A percentile compares a stretch with the other conserved stretches of the same genome.
phyloP scores from a whole-genome alignment of 2,113 vertebrate genomes.

The Todiramphus chloris region DNA sequence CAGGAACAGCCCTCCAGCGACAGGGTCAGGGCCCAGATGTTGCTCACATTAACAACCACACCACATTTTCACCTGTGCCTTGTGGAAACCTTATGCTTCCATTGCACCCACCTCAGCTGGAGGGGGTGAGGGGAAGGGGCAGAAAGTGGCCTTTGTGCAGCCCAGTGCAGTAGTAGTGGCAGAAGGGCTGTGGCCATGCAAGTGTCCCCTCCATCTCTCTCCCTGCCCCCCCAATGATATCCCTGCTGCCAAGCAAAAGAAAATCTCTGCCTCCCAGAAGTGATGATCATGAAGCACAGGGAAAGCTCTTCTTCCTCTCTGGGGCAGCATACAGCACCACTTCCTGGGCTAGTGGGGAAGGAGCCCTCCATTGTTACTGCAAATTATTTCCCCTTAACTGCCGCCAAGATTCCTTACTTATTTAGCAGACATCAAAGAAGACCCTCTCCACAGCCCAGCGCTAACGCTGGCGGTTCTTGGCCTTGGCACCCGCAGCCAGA shows the following conservation, averaged over 20 bases:
- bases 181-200: accelerated
- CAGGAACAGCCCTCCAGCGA: too few species aligned
- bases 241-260: neutral
- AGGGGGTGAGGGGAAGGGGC: neutral
- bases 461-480: neutral
- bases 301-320: too few species aligned
- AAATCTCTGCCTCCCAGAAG: neutral
- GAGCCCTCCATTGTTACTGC: neutral
- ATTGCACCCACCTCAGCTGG: neutral
- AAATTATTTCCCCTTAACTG: neutral
- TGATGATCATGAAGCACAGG: accelerated
- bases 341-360: neutral
- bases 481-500: accelerated
- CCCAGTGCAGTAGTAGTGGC: accelerated
- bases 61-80: neutral
- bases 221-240: neutral
- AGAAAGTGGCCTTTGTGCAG: neutral
- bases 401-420: neutral
- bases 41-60: neutral
- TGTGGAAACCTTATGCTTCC: neutral
- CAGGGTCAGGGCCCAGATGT: neutral
- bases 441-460: accelerated
- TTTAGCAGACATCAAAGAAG: neutral
- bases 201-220: neutral
- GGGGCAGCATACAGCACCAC: neutral